These are phyloP conservation scores for Vireo griseus DNA, from an alignment of 2,797 vertebrate species.

Conservation along the genomic window DNA sequence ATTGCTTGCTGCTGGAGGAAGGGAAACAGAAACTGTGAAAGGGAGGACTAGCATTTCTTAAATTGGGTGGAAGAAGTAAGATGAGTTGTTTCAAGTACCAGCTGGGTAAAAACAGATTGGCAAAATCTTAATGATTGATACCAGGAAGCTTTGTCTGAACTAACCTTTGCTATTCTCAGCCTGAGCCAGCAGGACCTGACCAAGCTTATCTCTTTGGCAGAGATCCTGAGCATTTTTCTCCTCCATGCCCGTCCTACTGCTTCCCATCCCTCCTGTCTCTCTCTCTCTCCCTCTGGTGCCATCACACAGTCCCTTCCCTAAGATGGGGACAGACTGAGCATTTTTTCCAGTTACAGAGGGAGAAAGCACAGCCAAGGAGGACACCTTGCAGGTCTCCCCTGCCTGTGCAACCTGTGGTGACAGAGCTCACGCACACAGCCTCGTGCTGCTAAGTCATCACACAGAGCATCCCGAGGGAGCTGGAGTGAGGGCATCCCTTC, in stretches of 20 bases:
- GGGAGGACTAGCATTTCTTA: neutral
- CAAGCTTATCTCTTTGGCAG: neutral
- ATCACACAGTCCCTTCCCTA: accelerated
- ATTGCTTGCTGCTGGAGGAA: neutral
- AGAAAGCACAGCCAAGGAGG: neutral
- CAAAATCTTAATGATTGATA: neutral
- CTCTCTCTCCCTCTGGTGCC: neutral
- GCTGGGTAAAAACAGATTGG: neutral
- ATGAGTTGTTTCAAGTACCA: neutral
- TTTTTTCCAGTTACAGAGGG: neutral
- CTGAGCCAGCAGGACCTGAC: neutral
- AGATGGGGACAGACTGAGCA: neutral
- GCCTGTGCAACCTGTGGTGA: neutral
- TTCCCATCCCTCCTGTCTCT: neutral
- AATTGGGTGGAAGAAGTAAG: neutral
- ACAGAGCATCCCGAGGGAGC: accelerated
- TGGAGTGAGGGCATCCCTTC: neutral
- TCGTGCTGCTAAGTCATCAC: neutral
- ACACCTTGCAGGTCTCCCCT: neutral
- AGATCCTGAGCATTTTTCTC: neutral
- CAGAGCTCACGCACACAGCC: neutral
- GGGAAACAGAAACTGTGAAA: neutral
- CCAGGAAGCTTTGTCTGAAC: neutral
- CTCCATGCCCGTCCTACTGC: neutral
- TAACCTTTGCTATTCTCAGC: neutral